phyloP scores from a whole-genome alignment of 2,888 invertebrate genomes.

The Pristionchus arcanus region DNA sequence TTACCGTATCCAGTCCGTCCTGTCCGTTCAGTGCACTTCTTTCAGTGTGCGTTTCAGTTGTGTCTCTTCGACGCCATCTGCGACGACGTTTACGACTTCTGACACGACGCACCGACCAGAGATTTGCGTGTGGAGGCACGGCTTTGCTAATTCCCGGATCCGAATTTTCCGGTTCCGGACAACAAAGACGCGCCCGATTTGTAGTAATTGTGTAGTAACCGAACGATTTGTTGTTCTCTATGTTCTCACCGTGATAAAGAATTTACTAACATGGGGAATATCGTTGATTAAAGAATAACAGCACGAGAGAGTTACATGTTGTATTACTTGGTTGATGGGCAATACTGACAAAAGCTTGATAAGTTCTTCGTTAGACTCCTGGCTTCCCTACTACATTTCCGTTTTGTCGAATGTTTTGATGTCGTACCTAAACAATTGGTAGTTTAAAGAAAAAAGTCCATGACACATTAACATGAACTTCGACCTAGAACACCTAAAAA shows the following conservation, averaged over 20 bases:
- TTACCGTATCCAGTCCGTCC: not conserved
- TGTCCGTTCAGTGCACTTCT: constrained; percentile 10
- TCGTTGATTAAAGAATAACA: not conserved
- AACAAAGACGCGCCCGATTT: not conserved
- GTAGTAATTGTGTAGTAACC: constrained; percentile 35
- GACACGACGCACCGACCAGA: not conserved
- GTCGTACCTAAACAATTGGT: too few species aligned
- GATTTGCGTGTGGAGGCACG: not conserved
- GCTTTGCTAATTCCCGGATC: not conserved
- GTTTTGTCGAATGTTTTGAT: too few species aligned
- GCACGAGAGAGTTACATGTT: not conserved
- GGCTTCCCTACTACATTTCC: too few species aligned
- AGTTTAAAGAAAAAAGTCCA: too few species aligned
- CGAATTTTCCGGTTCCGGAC: not conserved
- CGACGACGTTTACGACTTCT: constrained; percentile 6
- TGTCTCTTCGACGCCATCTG: constrained; percentile 37
- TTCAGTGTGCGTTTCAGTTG: constrained; percentile 46
- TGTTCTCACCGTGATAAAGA: constrained; percentile 35
- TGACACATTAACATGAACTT: too few species aligned
- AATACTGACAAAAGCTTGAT: too few species aligned
- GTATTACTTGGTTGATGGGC: not conserved
- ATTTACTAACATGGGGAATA: not conserved
- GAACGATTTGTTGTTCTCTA: not conserved
- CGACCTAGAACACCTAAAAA: too few species aligned
- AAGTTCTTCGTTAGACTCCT: too few species aligned